Percentiles rank a stretch among this genome's conserved stretches.
Conservation (phyloP, 2,888 invertebrate species). For the Tachystola acroxantha region DNA sequence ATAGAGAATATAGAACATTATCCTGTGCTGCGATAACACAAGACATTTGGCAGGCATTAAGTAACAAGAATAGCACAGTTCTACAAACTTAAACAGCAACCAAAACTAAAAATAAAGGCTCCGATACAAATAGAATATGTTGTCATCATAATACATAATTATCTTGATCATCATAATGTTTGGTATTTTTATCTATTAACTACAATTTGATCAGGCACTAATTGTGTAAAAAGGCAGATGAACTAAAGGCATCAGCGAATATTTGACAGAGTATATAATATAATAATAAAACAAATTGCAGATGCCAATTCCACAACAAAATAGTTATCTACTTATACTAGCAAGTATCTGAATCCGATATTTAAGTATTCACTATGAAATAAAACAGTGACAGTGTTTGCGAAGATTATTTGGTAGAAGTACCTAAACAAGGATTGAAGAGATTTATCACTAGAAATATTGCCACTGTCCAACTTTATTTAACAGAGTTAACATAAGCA, state of each 20-base stretch:
- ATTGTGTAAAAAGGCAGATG: neutral
- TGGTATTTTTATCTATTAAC: slow-evolving; percentile 1
- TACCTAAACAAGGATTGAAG: too few relatives aligned
- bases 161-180: slow-evolving; percentile 8
- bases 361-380: too few relatives aligned
- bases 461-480: too few relatives aligned
- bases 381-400: too few relatives aligned
- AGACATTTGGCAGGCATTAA: slow-evolving; percentile 26
- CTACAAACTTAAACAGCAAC: slow-evolving; percentile 24
- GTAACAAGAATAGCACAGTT: slow-evolving; percentile 26
- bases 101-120: slow-evolving; percentile 10
- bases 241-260: slow-evolving; percentile 1
- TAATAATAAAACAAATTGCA: slow-evolving; percentile 8
- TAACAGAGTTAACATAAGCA: too few relatives aligned
- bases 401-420: too few relatives aligned
- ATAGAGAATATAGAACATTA: slow-evolving; percentile 5
- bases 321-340: slow-evolving; percentile 10
- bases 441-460: too few relatives aligned
- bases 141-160: slow-evolving; percentile 6
- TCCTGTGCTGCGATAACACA: slow-evolving; percentile 12
- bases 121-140: slow-evolving; percentile 2
- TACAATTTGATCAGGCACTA: slow-evolving; percentile 14
- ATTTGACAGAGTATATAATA: neutral
- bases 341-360: neutral
- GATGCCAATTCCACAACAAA: slow-evolving; percentile 11